These are phyloP conservation scores for Phoenoteleia sp. DNA, from an alignment of 2,888 invertebrate species.

Conservation along the genomic window DNA sequence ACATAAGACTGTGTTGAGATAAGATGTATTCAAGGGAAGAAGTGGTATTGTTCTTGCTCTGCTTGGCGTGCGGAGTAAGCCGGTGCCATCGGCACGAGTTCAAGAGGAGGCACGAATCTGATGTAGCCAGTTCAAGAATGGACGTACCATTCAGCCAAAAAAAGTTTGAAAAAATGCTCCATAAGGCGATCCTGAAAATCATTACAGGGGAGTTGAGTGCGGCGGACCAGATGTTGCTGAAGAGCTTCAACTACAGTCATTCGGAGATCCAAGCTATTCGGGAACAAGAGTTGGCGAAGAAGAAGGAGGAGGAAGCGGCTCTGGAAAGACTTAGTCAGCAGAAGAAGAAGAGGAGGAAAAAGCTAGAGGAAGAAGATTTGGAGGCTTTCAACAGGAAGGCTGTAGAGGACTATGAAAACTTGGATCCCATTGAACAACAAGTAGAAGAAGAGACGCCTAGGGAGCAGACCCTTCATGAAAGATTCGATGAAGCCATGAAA, in stretches of 20 bases:
- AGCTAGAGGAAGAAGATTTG: conserved; percentile 72
- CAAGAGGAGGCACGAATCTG: conserved; percentile 25
- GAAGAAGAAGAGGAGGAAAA: conserved; percentile 47
- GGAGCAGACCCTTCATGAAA: conserved; percentile 68
- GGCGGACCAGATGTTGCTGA: conserved; percentile 81
- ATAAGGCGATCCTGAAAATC: conserved; percentile 84
- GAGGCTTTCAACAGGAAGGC: conserved; percentile 83
- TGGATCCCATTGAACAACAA: conserved; percentile 74
- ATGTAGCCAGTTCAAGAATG: conserved; percentile 31
- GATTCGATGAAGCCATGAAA: conserved; percentile 81
- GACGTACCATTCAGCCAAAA: conserved; percentile 80
- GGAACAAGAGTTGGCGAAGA: conserved; percentile 79
- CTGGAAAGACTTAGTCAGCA: conserved; percentile 17
- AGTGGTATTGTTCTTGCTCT: conserved; percentile 68
- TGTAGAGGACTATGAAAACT: conserved; percentile 83
- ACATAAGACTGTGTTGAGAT: background rate
- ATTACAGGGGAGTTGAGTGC: conserved; percentile 83
- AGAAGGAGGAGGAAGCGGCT: conserved; percentile 70
- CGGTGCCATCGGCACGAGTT: conserved; percentile 55
- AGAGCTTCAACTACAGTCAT: conserved; percentile 83
- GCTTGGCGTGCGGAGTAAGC: conserved; percentile 21
- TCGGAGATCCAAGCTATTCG: conserved; percentile 83
- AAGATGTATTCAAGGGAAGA: conserved; percentile 71
- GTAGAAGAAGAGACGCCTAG: conserved; percentile 41
- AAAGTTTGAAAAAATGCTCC: conserved; percentile 83